Percentiles rank a stretch among this genome's conserved stretches.
These are phyloP conservation scores for Cinara cedri DNA, from an alignment of 2,888 invertebrate genomes.

Conservation along the genomic window DNA sequence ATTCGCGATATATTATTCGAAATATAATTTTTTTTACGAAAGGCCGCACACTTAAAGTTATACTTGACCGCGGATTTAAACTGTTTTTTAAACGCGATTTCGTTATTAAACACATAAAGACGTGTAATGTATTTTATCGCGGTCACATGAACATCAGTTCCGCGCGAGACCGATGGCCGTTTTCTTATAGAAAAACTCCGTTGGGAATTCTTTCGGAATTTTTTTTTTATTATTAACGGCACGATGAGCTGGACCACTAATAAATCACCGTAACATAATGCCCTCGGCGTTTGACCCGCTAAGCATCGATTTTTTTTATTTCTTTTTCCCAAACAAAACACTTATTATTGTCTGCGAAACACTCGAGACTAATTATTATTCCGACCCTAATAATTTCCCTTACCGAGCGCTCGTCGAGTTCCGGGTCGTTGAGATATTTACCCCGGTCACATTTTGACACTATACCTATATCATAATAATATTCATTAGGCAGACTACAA, in stretches of 20 bases:
- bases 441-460: slow-evolving; percentile 35
- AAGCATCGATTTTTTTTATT: slow-evolving; percentile 18
- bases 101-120: no score
- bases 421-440: slow-evolving; percentile 25
- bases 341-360: slow-evolving; percentile 31
- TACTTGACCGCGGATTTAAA: no score
- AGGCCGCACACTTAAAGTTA: no score
- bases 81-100: no score
- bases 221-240: not conserved
- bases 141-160: no score
- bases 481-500: slow-evolving; percentile 30
- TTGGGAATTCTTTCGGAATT: not conserved
- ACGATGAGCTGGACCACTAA: not conserved
- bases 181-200: not conserved
- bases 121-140: no score
- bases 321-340: slow-evolving; percentile 30
- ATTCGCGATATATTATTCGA: no score
- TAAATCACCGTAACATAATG: not conserved
- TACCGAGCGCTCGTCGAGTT: slow-evolving; percentile 20
- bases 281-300: slow-evolving; percentile 14
- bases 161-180: not conserved
- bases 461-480: not conserved
- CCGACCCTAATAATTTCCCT: slow-evolving; percentile 28
- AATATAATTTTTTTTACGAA: no score
- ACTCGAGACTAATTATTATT: slow-evolving; percentile 44